These are phyloP conservation scores for Pituophis catenifer DNA, from an alignment of 2,113 vertebrate genomes.

Conservation along the genomic window DNA sequence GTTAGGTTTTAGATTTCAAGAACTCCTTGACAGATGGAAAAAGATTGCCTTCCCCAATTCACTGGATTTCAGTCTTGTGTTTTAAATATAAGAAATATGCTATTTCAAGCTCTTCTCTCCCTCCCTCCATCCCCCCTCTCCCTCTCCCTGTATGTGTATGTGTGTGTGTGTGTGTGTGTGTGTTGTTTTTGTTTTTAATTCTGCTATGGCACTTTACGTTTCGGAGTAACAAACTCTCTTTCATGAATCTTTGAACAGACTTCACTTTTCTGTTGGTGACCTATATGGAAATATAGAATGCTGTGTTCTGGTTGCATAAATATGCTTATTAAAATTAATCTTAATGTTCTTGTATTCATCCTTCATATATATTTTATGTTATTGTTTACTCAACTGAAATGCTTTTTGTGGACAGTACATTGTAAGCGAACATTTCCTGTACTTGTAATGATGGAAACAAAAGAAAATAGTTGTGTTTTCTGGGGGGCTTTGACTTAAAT, in stretches of 20 bases:
- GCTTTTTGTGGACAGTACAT: not conserved
- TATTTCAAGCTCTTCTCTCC: not conserved
- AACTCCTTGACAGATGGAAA: not conserved
- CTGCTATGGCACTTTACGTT: not conserved
- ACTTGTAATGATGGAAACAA: not conserved
- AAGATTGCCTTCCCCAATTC: not conserved
- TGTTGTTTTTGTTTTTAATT: not conserved
- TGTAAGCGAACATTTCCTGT: not conserved
- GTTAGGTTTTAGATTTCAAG: not conserved
- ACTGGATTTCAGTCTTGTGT: not conserved
- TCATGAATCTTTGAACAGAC: constrained; percentile 1
- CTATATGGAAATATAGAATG: not conserved
- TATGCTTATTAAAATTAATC: not conserved
- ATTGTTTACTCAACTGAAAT: constrained; percentile 10
- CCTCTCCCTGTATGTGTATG: too few relatives aligned
- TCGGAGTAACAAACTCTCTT: not conserved
- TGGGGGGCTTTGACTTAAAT: not conserved
- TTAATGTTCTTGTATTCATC: not conserved
- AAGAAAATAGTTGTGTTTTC: constrained; percentile 6
- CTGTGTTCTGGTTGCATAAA: not conserved
- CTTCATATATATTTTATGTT: constrained; percentile 7
- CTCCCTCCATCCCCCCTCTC: too few relatives aligned
- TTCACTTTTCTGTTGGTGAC: not conserved
- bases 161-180: too few relatives aligned
- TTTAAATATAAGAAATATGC: not conserved